Conservation (phyloP, 37 sponge, comb jelly and placozoan genomes). For the Bolinopsis microptera region DNA sequence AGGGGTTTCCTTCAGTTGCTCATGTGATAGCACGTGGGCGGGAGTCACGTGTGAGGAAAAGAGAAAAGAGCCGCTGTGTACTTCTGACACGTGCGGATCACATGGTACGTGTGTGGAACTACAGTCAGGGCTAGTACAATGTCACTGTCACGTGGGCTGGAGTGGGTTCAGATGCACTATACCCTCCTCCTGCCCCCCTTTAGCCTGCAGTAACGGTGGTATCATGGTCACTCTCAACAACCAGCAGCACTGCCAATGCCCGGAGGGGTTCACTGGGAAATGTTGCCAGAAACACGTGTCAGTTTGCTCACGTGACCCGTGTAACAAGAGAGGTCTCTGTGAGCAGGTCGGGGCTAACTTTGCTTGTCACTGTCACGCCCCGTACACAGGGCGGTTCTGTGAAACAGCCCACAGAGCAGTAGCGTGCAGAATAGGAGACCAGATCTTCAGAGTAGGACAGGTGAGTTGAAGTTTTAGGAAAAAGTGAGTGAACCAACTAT, state of each 20-base stretch:
- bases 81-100: neutral
- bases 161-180: neutral
- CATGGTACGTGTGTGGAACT: slow-evolving; percentile 2
- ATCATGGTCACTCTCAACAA: neutral
- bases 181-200: neutral
- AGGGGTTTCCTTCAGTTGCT: slow-evolving; percentile 13
- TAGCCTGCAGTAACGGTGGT: slow-evolving; percentile 11
- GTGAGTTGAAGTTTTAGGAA: too few species aligned
- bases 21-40: neutral
- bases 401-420: neutral
- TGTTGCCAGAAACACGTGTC: slow-evolving; percentile 8
- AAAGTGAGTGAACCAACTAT: too few species aligned
- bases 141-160: neutral
- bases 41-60: neutral
- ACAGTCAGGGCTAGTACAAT: neutral
- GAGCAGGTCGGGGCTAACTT: slow-evolving; percentile 10
- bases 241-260: neutral
- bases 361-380: slow-evolving; percentile 19
- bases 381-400: neutral
- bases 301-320: slow-evolving; percentile 30
- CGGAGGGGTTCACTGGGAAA: neutral
- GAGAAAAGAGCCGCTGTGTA: neutral
- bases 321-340: slow-evolving; percentile 27
- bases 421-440: neutral
- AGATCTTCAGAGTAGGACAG: slow-evolving; percentile 15